These are phyloP conservation scores for Phoxinus phoxinus DNA, from an alignment of 2,113 vertebrate genomes.

Conservation along the genomic window DNA sequence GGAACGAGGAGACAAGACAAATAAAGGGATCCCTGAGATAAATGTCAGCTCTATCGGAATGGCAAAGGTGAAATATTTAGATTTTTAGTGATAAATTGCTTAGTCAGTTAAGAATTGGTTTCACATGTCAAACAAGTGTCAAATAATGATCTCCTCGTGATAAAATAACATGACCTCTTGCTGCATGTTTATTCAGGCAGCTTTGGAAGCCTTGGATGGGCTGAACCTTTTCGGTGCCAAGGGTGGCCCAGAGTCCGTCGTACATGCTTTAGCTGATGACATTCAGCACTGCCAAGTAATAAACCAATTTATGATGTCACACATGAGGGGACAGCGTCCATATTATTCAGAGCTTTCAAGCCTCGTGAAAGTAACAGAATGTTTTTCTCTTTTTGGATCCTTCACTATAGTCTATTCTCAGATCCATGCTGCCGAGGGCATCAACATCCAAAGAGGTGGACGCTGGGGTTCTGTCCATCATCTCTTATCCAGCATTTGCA, in stretches of 20 bases:
- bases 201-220: slow-evolving; percentile 92
- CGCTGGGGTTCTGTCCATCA: slow-evolving; percentile 90
- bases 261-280: slow-evolving; percentile 91
- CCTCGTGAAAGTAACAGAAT: background rate
- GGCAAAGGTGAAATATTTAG: slow-evolving; percentile 85
- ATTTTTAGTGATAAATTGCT: background rate
- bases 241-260: slow-evolving; percentile 91
- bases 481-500: slow-evolving; percentile 94
- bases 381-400: slow-evolving; percentile 22
- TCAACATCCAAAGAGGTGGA: slow-evolving; percentile 97
- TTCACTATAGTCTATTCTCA: slow-evolving; percentile 88
- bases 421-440: slow-evolving; percentile 92
- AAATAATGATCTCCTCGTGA: background rate
- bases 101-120: background rate
- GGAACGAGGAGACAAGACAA: slow-evolving; percentile 97
- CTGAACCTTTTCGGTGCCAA: slow-evolving; percentile 94
- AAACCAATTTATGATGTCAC: slow-evolving; percentile 25
- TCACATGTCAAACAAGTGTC: slow-evolving; percentile 1
- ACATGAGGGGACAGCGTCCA: background rate
- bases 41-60: slow-evolving; percentile 96
- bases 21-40: slow-evolving; percentile 95
- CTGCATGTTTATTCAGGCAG: slow-evolving; percentile 78
- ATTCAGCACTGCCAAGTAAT: slow-evolving; percentile 96
- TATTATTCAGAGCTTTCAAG: background rate
- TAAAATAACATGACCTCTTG: slow-evolving; percentile 7